Evolutionary conservation across 2,797 vertebrate genomes (phyloP).

Genomic region (Paramormyrops hopkinsi): DNA sequence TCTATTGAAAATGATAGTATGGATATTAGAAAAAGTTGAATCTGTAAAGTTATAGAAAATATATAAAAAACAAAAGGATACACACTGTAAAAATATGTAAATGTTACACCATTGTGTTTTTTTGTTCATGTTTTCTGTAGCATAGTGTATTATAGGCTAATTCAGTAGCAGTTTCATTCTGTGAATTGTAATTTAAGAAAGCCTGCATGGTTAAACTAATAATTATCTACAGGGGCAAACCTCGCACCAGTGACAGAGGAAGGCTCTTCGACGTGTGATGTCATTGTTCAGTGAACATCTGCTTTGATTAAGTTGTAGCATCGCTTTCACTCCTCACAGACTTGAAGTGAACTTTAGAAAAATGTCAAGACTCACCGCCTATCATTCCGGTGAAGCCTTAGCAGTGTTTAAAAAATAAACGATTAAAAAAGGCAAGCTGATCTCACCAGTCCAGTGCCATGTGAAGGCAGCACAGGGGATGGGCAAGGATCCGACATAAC

Average conservation of each 20-base stretch:
- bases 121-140: slow-evolving; percentile 61
- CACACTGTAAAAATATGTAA: slow-evolving; percentile 76
- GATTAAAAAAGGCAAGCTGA: slow-evolving; percentile 13
- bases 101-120: slow-evolving; percentile 53
- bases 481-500: slow-evolving; percentile 56
- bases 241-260: slow-evolving; percentile 50
- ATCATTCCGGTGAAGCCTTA: slow-evolving; percentile 43
- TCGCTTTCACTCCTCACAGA: slow-evolving; percentile 45
- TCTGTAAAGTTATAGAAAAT: slow-evolving; percentile 52
- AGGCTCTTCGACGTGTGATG: slow-evolving; percentile 48
- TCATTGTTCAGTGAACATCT: slow-evolving; percentile 47
- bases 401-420: slow-evolving; percentile 45
- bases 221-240: slow-evolving; percentile 42
- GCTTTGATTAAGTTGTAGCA: slow-evolving; percentile 29
- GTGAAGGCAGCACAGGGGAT: slow-evolving; percentile 45
- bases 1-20: slow-evolving; percentile 36
- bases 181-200: slow-evolving; percentile 80
- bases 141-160: slow-evolving; percentile 79
- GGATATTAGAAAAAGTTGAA: slow-evolving; percentile 48
- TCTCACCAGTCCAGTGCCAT: slow-evolving; percentile 57
- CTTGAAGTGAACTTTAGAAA: slow-evolving; percentile 54
- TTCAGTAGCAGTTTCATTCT: slow-evolving; percentile 74
- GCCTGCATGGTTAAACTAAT: slow-evolving; percentile 61
- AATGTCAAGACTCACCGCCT: slow-evolving; percentile 41
- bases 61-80: slow-evolving; percentile 58